These are phyloP conservation scores for Calephelis perditalis DNA, from an alignment of 2,888 invertebrate species.

Conservation along the genomic window DNA sequence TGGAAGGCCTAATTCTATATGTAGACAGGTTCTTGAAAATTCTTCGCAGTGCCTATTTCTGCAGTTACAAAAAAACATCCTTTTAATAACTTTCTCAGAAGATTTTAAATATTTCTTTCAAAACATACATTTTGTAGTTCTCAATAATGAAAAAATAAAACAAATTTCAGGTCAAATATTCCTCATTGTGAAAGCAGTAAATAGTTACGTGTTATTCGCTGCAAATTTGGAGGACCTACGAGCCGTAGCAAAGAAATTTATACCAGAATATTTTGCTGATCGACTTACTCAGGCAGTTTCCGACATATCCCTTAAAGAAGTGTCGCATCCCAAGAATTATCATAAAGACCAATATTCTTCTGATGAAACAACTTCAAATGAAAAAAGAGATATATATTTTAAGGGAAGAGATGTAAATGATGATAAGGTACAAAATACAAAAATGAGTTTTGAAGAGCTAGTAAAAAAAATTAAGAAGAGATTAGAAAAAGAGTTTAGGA, in stretches of 20 bases:
- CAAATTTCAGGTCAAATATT: conserved; percentile 22
- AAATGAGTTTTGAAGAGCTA: conserved; percentile 37
- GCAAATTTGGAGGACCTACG: conserved; percentile 45
- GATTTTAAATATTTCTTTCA: no score
- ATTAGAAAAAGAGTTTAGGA: conserved; percentile 31
- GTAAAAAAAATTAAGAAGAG: conserved; percentile 40
- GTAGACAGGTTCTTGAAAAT: no score
- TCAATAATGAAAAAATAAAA: not conserved
- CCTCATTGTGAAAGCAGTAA: conserved; percentile 9
- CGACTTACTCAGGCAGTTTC: conserved; percentile 36
- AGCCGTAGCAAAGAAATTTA: conserved; percentile 39
- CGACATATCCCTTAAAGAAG: conserved; percentile 16
- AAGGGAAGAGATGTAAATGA: not conserved
- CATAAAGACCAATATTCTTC: conserved; percentile 9
- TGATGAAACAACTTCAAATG: not conserved
- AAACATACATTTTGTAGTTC: no score
- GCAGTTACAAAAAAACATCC: no score
- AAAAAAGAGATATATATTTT: not conserved
- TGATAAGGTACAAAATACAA: not conserved
- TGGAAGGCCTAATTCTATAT: no score
- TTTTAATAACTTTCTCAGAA: no score
- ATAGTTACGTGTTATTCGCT: conserved; percentile 38
- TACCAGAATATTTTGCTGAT: conserved; percentile 36
- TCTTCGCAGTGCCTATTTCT: no score
- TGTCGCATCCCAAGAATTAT: conserved; percentile 7